Evolutionary conservation across 2,113 vertebrate genomes (phyloP).

Genomic region (Lagopus muta): DNA sequence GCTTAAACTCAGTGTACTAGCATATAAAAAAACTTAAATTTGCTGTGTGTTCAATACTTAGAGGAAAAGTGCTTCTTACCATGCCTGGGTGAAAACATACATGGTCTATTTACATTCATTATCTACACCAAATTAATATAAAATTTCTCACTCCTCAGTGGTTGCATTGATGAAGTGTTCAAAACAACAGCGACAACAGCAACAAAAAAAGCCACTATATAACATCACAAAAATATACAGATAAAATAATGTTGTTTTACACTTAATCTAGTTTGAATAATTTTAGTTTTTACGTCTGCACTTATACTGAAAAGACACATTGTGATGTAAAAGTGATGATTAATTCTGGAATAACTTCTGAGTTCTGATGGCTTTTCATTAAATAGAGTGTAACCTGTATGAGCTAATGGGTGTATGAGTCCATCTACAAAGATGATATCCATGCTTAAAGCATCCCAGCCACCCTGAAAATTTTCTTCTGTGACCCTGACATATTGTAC

Average conservation of each 20-base stretch:
- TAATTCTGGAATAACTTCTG: not conserved
- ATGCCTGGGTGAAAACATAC: not conserved
- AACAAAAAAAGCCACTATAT: not conserved
- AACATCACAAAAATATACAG: not conserved
- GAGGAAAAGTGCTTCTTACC: not conserved
- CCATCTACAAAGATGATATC: slow-evolving; percentile 17
- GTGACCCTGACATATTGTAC: not conserved
- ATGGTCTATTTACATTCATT: not conserved
- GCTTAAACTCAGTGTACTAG: not conserved
- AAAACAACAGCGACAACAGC: not conserved
- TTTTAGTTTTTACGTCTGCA: not conserved
- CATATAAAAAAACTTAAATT: not conserved
- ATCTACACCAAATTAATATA: slow-evolving; percentile 8
- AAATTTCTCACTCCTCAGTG: not conserved
- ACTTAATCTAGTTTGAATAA: not conserved
- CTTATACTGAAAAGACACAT: not conserved
- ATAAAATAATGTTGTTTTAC: not conserved
- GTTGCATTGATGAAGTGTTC: not conserved
- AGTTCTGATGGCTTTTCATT: not conserved
- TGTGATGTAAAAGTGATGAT: slow-evolving; percentile 22
- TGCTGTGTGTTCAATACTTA: not conserved
- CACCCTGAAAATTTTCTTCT: slow-evolving; percentile 17
- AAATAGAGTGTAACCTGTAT: not conserved
- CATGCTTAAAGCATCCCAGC: slow-evolving; percentile 5
- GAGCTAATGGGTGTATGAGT: not conserved